phyloP scores from a whole-genome alignment of 2,113 vertebrate species.

The Macroglossus sobrinus region DNA sequence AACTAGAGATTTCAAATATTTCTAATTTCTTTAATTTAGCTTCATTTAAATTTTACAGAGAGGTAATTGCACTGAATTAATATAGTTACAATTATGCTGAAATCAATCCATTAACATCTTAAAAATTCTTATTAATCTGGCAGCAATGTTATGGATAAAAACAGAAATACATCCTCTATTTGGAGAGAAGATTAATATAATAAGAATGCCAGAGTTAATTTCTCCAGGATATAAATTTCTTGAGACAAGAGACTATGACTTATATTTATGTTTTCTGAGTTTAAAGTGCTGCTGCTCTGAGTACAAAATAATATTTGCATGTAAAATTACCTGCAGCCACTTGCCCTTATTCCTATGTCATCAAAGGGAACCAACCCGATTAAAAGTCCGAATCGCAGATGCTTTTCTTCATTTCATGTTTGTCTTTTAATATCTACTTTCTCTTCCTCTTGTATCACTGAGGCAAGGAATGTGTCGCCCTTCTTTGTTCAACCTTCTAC shows the following conservation, averaged over 20 bases:
- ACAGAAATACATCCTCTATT: slow-evolving; percentile 77
- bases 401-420: not conserved
- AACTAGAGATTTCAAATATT: slow-evolving; percentile 81
- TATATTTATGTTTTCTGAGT: slow-evolving; percentile 55
- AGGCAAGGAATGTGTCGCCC: not conserved
- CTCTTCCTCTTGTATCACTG: not conserved
- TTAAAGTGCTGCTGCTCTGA: slow-evolving; percentile 49
- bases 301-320: slow-evolving; percentile 48
- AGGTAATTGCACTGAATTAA: slow-evolving; percentile 88
- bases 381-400: not conserved
- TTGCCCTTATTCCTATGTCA: slow-evolving; percentile 39
- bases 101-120: slow-evolving; percentile 85
- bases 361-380: slow-evolving; percentile 36
- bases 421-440: not conserved
- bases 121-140: slow-evolving; percentile 84
- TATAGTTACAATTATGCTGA: slow-evolving; percentile 84
- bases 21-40: slow-evolving; percentile 87
- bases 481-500: not conserved
- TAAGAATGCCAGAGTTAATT: slow-evolving; percentile 73
- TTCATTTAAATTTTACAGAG: slow-evolving; percentile 88
- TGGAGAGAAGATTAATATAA: slow-evolving; percentile 77
- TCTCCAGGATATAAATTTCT: slow-evolving; percentile 70
- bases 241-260: slow-evolving; percentile 60
- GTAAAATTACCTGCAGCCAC: slow-evolving; percentile 36
- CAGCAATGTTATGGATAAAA: slow-evolving; percentile 81